Evolutionary conservation across 2,113 vertebrate species (phyloP).

Genomic region (Prolemur simus): DNA sequence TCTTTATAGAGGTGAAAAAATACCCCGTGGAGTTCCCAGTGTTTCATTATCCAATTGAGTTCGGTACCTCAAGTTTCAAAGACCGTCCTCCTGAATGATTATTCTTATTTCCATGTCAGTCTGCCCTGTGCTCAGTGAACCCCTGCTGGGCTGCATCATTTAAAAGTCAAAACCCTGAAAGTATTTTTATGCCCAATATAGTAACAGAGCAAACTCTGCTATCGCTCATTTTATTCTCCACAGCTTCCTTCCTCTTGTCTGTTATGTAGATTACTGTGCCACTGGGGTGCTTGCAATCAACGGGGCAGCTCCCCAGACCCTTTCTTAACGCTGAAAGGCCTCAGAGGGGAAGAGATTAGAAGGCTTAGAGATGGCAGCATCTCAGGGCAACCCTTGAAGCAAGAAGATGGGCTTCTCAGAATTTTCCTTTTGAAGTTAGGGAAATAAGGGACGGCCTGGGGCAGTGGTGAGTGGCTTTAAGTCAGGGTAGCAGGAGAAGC

Average conservation of each 20-base stretch:
- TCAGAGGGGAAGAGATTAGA: neutral
- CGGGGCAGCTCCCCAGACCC: neutral
- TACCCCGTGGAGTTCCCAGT: slow-evolving; percentile 65
- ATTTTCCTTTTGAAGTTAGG: neutral
- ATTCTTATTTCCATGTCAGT: slow-evolving; percentile 71
- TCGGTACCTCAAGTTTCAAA: slow-evolving; percentile 72
- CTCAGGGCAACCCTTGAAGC: fast-evolving
- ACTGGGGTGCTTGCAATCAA: neutral
- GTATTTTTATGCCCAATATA: slow-evolving; percentile 61
- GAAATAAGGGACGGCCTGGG: neutral
- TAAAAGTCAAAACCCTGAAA: slow-evolving; percentile 76
- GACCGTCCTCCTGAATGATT: slow-evolving; percentile 74
- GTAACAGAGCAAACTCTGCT: slow-evolving; percentile 39
- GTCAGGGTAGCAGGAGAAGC: neutral
- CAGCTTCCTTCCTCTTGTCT: slow-evolving; percentile 16
- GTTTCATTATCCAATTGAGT: slow-evolving; percentile 76
- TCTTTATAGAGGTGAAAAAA: slow-evolving; percentile 70
- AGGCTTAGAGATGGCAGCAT: neutral
- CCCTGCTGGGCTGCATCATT: slow-evolving; percentile 72
- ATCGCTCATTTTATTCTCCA: slow-evolving; percentile 51
- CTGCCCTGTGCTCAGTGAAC: slow-evolving; percentile 35
- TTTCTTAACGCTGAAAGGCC: neutral
- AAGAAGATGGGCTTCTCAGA: neutral
- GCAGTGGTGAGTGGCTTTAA: neutral
- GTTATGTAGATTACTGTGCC: neutral